Evolutionary conservation across 2,113 vertebrate genomes (phyloP).

Genomic region (Gobius niger): DNA sequence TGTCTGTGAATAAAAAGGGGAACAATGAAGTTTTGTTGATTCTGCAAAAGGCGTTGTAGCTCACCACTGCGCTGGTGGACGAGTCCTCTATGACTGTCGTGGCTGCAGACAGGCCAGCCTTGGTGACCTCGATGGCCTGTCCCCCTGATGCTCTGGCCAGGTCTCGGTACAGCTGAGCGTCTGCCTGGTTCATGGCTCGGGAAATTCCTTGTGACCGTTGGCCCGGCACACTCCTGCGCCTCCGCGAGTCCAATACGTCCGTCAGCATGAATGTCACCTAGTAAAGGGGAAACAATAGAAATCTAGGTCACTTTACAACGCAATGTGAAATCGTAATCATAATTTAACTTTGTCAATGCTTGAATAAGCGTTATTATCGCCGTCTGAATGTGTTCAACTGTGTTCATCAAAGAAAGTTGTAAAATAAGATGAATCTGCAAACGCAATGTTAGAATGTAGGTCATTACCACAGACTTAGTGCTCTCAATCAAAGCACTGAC

Average conservation of each 20-base stretch:
- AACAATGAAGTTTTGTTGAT: too few relatives aligned
- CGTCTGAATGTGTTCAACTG: too few relatives aligned
- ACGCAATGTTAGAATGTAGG: neutral
- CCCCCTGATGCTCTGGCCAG: conserved; percentile 69
- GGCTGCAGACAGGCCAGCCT: conserved; percentile 47
- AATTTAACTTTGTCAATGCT: too few relatives aligned
- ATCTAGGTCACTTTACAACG: too few relatives aligned
- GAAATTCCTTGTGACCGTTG: neutral
- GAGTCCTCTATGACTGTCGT: conserved; percentile 63
- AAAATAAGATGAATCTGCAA: neutral
- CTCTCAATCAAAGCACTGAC: conserved; percentile 63
- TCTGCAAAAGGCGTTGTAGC: neutral
- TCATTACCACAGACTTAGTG: conserved; percentile 63
- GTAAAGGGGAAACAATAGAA: neutral
- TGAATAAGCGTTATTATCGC: too few relatives aligned
- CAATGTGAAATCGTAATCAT: too few relatives aligned
- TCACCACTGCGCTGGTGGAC: conserved; percentile 56
- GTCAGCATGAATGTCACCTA: conserved; percentile 74
- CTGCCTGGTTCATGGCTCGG: conserved; percentile 3
- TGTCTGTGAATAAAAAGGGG: too few relatives aligned
- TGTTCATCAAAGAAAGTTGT: neutral
- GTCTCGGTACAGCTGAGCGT: conserved; percentile 59
- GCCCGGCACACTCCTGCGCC: conserved; percentile 5
- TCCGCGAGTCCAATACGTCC: neutral
- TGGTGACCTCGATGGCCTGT: conserved; percentile 63